Evolutionary conservation across 2,888 invertebrate genomes (phyloP).

Genomic region (Mesoligia furuncula): DNA sequence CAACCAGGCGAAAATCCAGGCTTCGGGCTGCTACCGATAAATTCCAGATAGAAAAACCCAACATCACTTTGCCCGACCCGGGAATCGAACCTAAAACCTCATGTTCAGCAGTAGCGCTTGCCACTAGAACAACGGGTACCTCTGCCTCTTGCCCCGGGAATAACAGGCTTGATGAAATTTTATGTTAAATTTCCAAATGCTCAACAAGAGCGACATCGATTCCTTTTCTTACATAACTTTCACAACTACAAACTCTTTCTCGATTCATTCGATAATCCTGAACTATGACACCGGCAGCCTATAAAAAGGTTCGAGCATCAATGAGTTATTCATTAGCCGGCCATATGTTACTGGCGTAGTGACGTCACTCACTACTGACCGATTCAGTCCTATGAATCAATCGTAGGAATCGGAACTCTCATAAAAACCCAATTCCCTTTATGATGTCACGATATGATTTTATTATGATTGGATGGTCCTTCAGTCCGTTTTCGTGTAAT

Average conservation of each 20-base stretch:
- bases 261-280: slow-evolving; percentile 12
- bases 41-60: not conserved
- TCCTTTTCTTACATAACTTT: not conserved
- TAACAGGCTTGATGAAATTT: not conserved
- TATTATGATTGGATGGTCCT: slow-evolving; percentile 49
- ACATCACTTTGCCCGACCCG: not conserved
- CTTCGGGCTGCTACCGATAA: not conserved
- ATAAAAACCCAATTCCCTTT: slow-evolving; percentile 53
- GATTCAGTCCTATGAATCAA: slow-evolving; percentile 53
- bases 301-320: slow-evolving; percentile 50
- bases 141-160: not conserved
- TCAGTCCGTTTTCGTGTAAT: slow-evolving; percentile 39
- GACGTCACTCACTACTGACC: slow-evolving; percentile 42
- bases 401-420: slow-evolving; percentile 39
- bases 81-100: not conserved
- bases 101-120: not conserved
- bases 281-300: slow-evolving; percentile 40
- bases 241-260: not conserved
- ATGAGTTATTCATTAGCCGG: slow-evolving; percentile 52
- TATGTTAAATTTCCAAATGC: not conserved
- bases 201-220: not conserved
- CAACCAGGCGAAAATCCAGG: not conserved
- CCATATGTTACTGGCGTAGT: slow-evolving; percentile 53
- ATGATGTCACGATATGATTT: slow-evolving; percentile 43
- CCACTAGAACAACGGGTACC: not conserved